Evolutionary conservation across 2,113 vertebrate genomes (phyloP), one percentile per base, ranked within the genome.

Genomic region (Litocranius walleri): DNA sequence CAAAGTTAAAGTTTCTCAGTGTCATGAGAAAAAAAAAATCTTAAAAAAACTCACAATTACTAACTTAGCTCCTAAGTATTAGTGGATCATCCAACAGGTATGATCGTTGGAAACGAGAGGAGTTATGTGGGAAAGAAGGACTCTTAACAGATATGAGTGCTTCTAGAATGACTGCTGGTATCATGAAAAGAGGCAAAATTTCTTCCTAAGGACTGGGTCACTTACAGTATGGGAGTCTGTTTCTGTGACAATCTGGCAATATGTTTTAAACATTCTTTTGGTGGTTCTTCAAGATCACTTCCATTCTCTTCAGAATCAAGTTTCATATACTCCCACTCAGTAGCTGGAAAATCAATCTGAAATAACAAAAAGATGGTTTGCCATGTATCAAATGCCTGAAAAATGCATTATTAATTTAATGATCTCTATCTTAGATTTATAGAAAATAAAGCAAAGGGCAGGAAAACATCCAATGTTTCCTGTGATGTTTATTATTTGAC

Each of bases 281-380:
- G 17, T 85, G 98, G 97, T 67, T 97, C 95, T 83, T 96, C 90
- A 29, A 90, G 27, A 61, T 93, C 56, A 45, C 1, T 71, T 92
- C 40, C 89, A 52, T 52, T 94, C 27, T 98, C 97, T 96, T 98
- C 97, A 85, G 94, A 88, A 80, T 97, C 95, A n/a, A 97, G 97
- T 91, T 98, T 98, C 83, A 97, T 50, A 71, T 97, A 98, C 33
- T 97, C 91, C 97, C 98, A 97, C 23, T 84, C 71, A 29, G 82
- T 45, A 81, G 96, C 95, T 91, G 98, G 98, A 94, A 99, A 99
- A 96, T 98, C 93, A 9, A 99, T 74, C 99, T 99, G 96, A 17
- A 96, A 94, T 40, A 92, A 95, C 40, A 96, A n/a, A 64, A 45
- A 64, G 77, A 96, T 57, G 45, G 84, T 94, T 94, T 78, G 8